Percentiles rank a stretch among this genome's conserved stretches.
Conservation (phyloP, 2,888 invertebrate species). For the Hypolimnas misippus region DNA sequence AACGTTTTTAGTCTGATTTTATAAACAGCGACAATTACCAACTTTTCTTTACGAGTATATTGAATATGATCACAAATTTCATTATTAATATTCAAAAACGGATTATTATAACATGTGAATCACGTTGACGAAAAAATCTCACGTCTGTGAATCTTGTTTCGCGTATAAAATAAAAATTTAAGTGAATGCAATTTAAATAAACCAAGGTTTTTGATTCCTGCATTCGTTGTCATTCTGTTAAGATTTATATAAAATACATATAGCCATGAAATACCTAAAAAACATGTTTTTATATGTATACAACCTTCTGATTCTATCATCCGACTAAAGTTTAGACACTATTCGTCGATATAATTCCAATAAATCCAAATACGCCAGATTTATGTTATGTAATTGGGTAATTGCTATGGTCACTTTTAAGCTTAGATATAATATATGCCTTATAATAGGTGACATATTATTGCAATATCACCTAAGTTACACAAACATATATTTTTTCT, state of each 20-base stretch:
- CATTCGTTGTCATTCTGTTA: not conserved
- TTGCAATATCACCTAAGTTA: too few species aligned
- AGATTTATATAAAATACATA: not conserved
- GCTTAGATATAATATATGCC: too few species aligned
- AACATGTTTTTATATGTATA: too few species aligned
- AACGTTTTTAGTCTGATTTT: constrained; percentile 1
- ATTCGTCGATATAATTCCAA: too few species aligned
- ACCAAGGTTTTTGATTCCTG: not conserved
- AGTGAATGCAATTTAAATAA: not conserved
- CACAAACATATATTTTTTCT: too few species aligned
- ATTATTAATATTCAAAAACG: not conserved
- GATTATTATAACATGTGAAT: constrained; percentile 1
- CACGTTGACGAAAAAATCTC: not conserved
- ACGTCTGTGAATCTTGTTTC: not conserved
- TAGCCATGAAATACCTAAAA: too few species aligned
- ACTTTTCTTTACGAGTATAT: not conserved
- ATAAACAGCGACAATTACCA: constrained; percentile 3
- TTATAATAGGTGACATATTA: too few species aligned
- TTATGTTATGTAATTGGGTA: too few species aligned
- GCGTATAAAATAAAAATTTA: not conserved
- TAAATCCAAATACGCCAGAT: too few species aligned
- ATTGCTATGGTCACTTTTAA: too few species aligned
- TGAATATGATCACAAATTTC: not conserved
- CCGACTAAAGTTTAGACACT: too few species aligned
- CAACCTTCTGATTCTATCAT: too few species aligned